phyloP scores from a whole-genome alignment of 2,797 vertebrate genomes.

The Enteromius trimaculatus region DNA sequence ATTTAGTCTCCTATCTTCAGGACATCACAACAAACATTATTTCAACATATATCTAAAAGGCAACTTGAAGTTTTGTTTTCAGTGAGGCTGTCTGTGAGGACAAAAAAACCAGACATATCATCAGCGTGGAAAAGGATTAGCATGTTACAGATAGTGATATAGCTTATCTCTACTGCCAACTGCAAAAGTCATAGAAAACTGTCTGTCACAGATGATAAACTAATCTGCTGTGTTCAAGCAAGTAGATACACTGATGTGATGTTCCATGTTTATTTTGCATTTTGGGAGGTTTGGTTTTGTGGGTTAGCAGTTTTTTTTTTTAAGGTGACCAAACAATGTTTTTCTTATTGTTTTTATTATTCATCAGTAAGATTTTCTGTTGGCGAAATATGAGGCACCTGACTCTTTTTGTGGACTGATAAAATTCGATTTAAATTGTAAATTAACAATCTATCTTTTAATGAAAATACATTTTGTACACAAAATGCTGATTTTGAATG shows the following conservation, averaged over 20 bases:
- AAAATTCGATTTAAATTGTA: not conserved
- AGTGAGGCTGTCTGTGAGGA: not conserved
- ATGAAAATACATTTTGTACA: not conserved
- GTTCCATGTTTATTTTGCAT: not conserved
- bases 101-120: slow-evolving; percentile 8
- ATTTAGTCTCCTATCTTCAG: not conserved
- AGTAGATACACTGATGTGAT: not conserved
- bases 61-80: not conserved
- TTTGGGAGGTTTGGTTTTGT: not conserved
- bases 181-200: not conserved
- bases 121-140: slow-evolving; percentile 15
- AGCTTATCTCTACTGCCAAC: slow-evolving; percentile 19
- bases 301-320: not conserved
- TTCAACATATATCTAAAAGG: not conserved
- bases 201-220: slow-evolving; percentile 16
- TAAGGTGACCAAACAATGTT: not conserved
- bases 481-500: not conserved
- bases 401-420: not conserved
- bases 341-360: not conserved
- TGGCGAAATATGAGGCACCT: not conserved
- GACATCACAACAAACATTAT: not conserved
- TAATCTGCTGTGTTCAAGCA: not conserved
- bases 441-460: not conserved
- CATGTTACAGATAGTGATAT: slow-evolving; percentile 2
- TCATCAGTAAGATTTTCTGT: not conserved